A percentile compares a stretch with the other conserved stretches of the same genome.
Evolutionary conservation across 2,797 vertebrate species (phyloP).

Genomic region (Amblyraja radiata): DNA sequence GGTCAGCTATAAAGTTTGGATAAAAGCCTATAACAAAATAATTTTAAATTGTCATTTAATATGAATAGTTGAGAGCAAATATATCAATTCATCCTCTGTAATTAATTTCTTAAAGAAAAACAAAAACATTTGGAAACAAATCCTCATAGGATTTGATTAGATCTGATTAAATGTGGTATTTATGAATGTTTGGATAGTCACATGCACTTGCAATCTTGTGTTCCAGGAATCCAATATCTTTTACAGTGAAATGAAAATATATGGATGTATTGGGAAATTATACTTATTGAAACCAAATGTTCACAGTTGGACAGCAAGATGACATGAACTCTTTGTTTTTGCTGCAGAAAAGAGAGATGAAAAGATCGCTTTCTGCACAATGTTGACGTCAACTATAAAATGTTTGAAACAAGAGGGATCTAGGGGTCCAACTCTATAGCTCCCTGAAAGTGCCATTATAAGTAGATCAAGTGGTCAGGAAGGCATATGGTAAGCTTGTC

Average conservation of each 20-base stretch:
- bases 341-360: neutral
- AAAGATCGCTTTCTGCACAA: neutral
- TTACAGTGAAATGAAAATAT: neutral
- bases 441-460: too few relatives aligned
- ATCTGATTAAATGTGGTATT: neutral
- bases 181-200: slow-evolving; percentile 2
- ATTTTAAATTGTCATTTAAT: neutral
- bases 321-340: neutral
- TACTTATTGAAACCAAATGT: slow-evolving; percentile 1
- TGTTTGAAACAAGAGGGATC: too few relatives aligned
- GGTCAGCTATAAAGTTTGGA: neutral
- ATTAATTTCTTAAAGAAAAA: neutral
- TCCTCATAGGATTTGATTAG: neutral
- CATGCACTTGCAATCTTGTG: neutral
- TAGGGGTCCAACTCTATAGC: too few relatives aligned
- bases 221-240: neutral
- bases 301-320: neutral
- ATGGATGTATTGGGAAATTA: neutral
- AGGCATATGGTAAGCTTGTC: too few relatives aligned
- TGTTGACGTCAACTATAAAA: neutral
- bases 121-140: neutral
- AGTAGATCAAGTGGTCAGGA: too few relatives aligned
- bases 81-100: neutral
- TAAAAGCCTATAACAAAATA: neutral
- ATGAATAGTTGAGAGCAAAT: neutral